phyloP scores from a whole-genome alignment of 2,888 invertebrate species.

The Macrosoma leucophasiata region DNA sequence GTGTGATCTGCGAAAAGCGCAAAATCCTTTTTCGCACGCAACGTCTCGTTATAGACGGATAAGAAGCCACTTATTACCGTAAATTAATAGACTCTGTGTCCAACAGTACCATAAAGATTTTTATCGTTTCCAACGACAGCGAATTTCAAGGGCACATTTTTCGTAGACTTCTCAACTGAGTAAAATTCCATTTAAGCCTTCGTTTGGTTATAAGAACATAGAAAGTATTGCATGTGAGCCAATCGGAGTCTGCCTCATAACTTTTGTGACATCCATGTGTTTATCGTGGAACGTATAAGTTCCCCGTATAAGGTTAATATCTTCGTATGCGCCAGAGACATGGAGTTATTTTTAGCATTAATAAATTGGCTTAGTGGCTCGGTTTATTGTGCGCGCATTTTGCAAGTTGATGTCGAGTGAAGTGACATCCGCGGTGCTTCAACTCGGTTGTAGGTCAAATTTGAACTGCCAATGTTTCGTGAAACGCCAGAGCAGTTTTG shows the following conservation, averaged over 20 bases:
- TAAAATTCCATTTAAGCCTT: no score
- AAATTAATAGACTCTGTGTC: conserved; percentile 19
- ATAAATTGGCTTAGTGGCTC: conserved; percentile 73
- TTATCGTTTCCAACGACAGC: conserved; percentile 36
- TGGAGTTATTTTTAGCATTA: conserved; percentile 72
- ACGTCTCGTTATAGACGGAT: conserved; percentile 39
- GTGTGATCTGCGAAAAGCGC: conserved; percentile 53
- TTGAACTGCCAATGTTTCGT: conserved; percentile 37
- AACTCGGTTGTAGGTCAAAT: conserved; percentile 45
- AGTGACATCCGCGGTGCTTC: conserved; percentile 33
- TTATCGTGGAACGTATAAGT: conserved; percentile 40
- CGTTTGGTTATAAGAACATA: no score
- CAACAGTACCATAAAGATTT: conserved; percentile 20
- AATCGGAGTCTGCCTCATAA: no score
- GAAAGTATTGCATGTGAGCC: no score
- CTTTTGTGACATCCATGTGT: no score
- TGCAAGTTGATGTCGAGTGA: conserved; percentile 40
- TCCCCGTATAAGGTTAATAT: conserved; percentile 66
- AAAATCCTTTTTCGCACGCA: conserved; percentile 54
- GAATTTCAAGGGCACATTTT: conserved; percentile 37
- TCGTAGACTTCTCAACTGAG: no score
- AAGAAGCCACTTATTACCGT: conserved; percentile 37
- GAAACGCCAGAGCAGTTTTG: no score
- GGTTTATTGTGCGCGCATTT: conserved; percentile 66
- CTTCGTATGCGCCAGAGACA: conserved; percentile 62